Evolutionary conservation across 2,888 invertebrate species (phyloP).

Genomic region (Leptinotarsa haldemani): DNA sequence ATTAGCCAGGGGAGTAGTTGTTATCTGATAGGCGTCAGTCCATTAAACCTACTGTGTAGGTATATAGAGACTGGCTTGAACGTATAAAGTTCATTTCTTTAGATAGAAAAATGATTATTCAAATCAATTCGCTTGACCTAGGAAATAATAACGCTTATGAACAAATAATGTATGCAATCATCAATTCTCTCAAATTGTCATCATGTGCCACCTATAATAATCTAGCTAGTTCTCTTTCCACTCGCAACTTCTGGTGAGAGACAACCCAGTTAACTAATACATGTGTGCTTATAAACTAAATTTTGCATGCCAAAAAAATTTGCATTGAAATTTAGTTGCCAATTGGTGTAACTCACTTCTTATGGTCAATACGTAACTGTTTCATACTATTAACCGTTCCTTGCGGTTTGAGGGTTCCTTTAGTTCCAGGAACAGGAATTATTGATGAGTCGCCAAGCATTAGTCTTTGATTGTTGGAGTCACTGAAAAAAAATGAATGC

Average conservation of each 20-base stretch:
- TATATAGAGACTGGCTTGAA: too few species aligned
- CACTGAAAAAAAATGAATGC: constrained; percentile 68
- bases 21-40: too few species aligned
- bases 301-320: constrained; percentile 43
- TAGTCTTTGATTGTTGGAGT: constrained; percentile 93
- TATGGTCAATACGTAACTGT: constrained; percentile 88
- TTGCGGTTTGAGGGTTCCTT: constrained; percentile 84
- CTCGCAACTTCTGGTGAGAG: too few species aligned
- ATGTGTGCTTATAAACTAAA: constrained; percentile 25
- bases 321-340: constrained; percentile 39
- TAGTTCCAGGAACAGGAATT: constrained; percentile 84
- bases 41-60: too few species aligned
- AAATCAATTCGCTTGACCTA: too few species aligned
- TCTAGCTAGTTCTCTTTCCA: too few species aligned
- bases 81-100: too few species aligned
- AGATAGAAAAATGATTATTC: too few species aligned
- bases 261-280: not conserved
- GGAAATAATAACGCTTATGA: too few species aligned
- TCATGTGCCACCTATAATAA: not conserved
- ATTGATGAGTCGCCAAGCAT: constrained; percentile 94
- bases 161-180: too few species aligned
- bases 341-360: constrained; percentile 74
- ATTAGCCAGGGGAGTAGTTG: too few species aligned
- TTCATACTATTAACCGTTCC: constrained; percentile 85
- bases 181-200: too few species aligned